phyloP scores from a whole-genome alignment of 1,140 invertebrate species.

The Monomorium pharaonis region DNA sequence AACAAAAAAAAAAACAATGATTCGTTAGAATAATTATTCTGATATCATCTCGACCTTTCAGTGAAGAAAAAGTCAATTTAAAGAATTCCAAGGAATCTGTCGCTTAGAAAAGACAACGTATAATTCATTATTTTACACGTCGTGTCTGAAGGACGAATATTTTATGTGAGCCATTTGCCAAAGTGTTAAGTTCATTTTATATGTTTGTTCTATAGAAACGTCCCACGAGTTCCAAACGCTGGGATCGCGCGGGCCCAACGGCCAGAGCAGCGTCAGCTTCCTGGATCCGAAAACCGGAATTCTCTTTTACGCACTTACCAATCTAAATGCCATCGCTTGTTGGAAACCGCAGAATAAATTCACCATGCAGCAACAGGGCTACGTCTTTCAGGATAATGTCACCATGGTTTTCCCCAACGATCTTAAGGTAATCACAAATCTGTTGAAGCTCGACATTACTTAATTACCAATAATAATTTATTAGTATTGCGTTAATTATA shows the following conservation, averaged over 20 bases:
- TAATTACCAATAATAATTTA: not conserved
- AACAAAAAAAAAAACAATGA: not conserved
- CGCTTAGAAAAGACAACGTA: not conserved
- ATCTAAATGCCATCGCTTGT: conserved; percentile 91
- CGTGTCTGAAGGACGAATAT: not conserved
- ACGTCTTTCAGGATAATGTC: conserved; percentile 89
- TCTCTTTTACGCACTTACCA: conserved; percentile 91
- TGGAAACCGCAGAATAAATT: conserved; percentile 90
- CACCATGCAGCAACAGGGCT: conserved; percentile 88
- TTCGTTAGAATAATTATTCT: not conserved
- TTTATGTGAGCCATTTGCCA: not conserved
- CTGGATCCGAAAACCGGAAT: conserved; percentile 90
- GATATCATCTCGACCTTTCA: not conserved
- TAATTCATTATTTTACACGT: not conserved
- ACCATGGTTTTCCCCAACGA: conserved; percentile 92
- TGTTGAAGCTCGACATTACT: not conserved
- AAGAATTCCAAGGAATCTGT: not conserved
- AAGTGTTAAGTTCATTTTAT: not conserved
- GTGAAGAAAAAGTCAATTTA: not conserved
- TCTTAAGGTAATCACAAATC: conserved; percentile 87
- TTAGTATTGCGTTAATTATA: not conserved
- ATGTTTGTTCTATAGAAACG: conserved; percentile 78
- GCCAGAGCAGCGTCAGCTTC: conserved; percentile 91
- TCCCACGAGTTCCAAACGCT: conserved; percentile 89
- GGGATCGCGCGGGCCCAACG: conserved; percentile 89